phyloP scores from a whole-genome alignment of 2,888 invertebrate species.

The Lordiphosa fenestrarum region DNA sequence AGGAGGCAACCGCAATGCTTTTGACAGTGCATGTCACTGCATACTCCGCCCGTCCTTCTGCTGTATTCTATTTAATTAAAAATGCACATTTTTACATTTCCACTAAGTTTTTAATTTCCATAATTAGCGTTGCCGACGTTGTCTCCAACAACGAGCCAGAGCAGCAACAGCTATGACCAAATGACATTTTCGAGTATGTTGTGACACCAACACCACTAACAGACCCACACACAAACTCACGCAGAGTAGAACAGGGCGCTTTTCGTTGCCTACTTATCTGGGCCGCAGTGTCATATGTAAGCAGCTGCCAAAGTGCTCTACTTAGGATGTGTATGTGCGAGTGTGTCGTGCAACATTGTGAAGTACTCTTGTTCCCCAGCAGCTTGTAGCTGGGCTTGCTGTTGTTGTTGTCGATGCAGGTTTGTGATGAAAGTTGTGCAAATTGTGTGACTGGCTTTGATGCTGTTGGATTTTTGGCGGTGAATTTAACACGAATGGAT shows the following conservation, averaged over 20 bases:
- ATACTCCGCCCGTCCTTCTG: slow-evolving; percentile 9
- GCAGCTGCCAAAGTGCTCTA: slow-evolving; percentile 53
- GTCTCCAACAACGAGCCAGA: slow-evolving; percentile 18
- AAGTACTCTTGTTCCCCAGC: slow-evolving; percentile 21
- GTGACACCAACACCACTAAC: slow-evolving; percentile 47
- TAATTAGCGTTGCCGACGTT: slow-evolving; percentile 63
- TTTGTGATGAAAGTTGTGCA: slow-evolving; percentile 15
- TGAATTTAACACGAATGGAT: slow-evolving; percentile 6
- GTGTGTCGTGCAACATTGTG: slow-evolving; percentile 31
- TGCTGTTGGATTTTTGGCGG: background rate
- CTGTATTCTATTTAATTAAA: slow-evolving; percentile 70
- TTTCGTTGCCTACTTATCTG: slow-evolving; percentile 70
- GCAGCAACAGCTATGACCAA: slow-evolving; percentile 35
- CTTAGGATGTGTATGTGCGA: slow-evolving; percentile 18
- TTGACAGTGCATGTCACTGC: slow-evolving; percentile 9
- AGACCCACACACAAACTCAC: slow-evolving; percentile 24
- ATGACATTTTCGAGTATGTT: slow-evolving; percentile 43
- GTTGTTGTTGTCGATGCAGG: slow-evolving; percentile 18
- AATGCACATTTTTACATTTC: slow-evolving; percentile 67
- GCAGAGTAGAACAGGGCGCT: slow-evolving; percentile 36
- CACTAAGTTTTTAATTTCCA: slow-evolving; percentile 72
- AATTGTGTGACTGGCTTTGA: background rate
- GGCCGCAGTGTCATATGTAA: slow-evolving; percentile 56
- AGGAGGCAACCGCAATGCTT: slow-evolving; percentile 7
- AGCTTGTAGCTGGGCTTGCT: slow-evolving; percentile 9